phyloP scores from a whole-genome alignment of 2,888 invertebrate genomes.

The Parnassius mnemosyne region DNA sequence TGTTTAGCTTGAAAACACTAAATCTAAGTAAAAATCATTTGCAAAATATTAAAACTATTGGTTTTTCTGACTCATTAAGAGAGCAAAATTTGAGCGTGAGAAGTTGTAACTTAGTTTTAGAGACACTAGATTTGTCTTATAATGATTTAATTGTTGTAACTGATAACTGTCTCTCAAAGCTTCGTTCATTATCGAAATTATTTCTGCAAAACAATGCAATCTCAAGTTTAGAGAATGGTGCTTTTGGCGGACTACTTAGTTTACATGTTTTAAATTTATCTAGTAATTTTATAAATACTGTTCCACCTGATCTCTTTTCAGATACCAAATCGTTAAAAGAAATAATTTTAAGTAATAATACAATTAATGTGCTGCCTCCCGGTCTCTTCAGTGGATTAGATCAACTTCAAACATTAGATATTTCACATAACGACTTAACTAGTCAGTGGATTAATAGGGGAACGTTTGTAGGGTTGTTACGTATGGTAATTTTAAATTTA shows the following conservation, averaged over 20 bases:
- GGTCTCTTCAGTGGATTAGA: conserved; percentile 86
- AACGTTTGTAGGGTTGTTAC: conserved; percentile 86
- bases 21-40: conserved; percentile 89
- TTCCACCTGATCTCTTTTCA: conserved; percentile 88
- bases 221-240: conserved; percentile 85
- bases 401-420: conserved; percentile 86
- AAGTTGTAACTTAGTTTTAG: conserved; percentile 85
- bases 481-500: conserved; percentile 87
- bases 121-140: conserved; percentile 85
- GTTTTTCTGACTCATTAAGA: conserved; percentile 85
- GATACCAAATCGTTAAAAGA: conserved; percentile 84
- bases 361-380: conserved; percentile 86
- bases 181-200: conserved; percentile 84
- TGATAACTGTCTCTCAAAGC: conserved; percentile 84
- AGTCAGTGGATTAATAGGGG: conserved; percentile 88
- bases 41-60: conserved; percentile 87
- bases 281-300: conserved; percentile 86
- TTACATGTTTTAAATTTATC: conserved; percentile 88
- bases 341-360: conserved; percentile 88
- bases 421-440: conserved; percentile 86
- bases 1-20: conserved; percentile 84
- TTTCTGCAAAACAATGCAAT: conserved; percentile 88
- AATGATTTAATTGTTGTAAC: conserved; percentile 87
- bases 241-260: conserved; percentile 84
- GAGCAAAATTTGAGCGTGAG: conserved; percentile 79